Percentiles rank a stretch among this genome's conserved stretches.
Evolutionary conservation across 2,888 invertebrate species (phyloP).

Genomic region (Cataglyphis livida): DNA sequence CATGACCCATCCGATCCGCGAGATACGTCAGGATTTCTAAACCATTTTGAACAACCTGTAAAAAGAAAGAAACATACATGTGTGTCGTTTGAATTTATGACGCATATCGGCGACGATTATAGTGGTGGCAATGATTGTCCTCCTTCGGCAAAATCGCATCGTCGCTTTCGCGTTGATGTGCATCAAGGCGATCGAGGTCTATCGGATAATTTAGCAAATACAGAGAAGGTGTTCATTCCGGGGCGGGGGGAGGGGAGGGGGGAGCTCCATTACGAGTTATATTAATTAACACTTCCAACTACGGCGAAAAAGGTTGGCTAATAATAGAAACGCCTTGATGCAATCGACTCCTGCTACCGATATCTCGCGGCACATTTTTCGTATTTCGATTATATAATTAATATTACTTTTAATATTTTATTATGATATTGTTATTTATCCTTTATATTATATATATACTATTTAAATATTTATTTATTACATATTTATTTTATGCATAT

Average conservation of each 20-base stretch:
- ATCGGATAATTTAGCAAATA: slow-evolving; percentile 63
- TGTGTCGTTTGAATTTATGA: slow-evolving; percentile 50
- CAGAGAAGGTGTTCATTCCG: slow-evolving; percentile 57
- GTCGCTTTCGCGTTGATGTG: slow-evolving; percentile 22
- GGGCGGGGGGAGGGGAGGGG: too few relatives aligned
- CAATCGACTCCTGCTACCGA: background rate
- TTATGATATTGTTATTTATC: background rate
- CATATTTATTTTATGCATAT: background rate
- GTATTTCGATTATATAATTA: slow-evolving; percentile 8
- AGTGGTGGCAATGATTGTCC: slow-evolving; percentile 51
- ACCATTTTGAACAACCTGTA: slow-evolving; percentile 96
- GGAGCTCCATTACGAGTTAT: slow-evolving; percentile 46
- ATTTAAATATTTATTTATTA: background rate
- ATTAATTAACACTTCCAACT: slow-evolving; percentile 57
- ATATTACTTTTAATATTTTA: background rate
- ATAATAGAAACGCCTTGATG: slow-evolving; percentile 31
- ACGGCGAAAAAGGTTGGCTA: slow-evolving; percentile 12
- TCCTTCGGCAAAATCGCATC: slow-evolving; percentile 45
- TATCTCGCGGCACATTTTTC: background rate
- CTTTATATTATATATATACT: background rate
- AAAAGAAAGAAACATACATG: slow-evolving; percentile 67
- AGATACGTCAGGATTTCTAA: slow-evolving; percentile 95
- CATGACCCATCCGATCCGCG: slow-evolving; percentile 94
- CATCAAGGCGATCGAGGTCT: slow-evolving; percentile 59
- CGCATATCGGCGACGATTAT: slow-evolving; percentile 39